A percentile compares a stretch with the other conserved stretches of the same genome.
Evolutionary conservation across 2,113 vertebrate species (phyloP).

Genomic region (Oplegnathus fasciatus): DNA sequence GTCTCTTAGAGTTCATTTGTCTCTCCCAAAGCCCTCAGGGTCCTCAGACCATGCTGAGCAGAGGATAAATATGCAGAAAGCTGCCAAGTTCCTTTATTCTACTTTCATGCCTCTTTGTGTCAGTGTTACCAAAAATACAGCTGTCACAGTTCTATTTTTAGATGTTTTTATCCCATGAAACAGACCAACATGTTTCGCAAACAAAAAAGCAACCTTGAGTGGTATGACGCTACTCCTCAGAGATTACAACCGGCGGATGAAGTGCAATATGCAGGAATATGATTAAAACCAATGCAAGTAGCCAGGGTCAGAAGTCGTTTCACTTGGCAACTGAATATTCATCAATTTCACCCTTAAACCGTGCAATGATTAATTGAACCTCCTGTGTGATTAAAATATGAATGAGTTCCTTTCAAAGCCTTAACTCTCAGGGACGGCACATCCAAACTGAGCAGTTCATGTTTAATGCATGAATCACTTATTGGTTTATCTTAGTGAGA

Average conservation of each 20-base stretch:
- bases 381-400: constrained; percentile 82
- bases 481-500: constrained; percentile 71
- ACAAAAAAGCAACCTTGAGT: constrained; percentile 44
- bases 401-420: constrained; percentile 76
- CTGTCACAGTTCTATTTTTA: constrained; percentile 33
- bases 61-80: constrained; percentile 17
- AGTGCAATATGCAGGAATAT: constrained; percentile 61
- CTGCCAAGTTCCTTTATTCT: constrained; percentile 16
- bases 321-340: constrained; percentile 78
- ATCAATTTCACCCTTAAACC: constrained; percentile 79
- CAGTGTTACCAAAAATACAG: constrained; percentile 38
- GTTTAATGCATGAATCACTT: constrained; percentile 78
- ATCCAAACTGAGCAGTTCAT: constrained; percentile 61
- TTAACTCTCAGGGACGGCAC: constrained; percentile 71
- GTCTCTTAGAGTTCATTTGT: constrained; percentile 21
- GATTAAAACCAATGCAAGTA: constrained; percentile 69
- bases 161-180: constrained; percentile 27
- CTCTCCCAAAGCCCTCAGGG: constrained; percentile 14
- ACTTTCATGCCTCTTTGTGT: constrained; percentile 15
- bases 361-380: constrained; percentile 80
- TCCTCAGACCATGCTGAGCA: constrained; percentile 18
- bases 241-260: constrained; percentile 37
- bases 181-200: constrained; percentile 17
- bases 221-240: constrained; percentile 1
- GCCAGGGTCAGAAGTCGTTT: constrained; percentile 73